These are phyloP conservation scores for Trichosurus vulpecula DNA, from an alignment of 2,797 vertebrate species.

Conservation along the genomic window DNA sequence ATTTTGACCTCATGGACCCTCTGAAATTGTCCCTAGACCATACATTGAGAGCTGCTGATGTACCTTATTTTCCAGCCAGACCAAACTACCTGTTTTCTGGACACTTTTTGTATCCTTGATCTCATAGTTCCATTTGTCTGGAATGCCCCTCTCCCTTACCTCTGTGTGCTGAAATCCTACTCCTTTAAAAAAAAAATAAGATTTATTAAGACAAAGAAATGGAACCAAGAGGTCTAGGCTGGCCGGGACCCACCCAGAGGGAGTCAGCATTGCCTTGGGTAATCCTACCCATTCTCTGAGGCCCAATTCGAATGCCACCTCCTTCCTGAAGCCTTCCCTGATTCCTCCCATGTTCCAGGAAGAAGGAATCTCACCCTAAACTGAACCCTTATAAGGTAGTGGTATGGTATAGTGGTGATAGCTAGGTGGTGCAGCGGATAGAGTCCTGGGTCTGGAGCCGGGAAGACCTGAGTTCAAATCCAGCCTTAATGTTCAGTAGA, in stretches of 20 bases:
- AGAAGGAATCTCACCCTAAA: background rate
- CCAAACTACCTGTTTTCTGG: background rate
- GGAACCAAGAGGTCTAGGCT: conserved; percentile 35
- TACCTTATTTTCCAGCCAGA: background rate
- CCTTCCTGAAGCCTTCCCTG: background rate
- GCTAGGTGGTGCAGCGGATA: background rate
- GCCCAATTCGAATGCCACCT: background rate
- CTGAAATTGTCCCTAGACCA: background rate
- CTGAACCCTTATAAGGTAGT: background rate
- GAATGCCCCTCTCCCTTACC: background rate
- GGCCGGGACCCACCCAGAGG: conserved; percentile 69
- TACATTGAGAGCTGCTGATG: background rate
- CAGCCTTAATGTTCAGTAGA: background rate
- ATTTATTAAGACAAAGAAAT: conserved; percentile 45
- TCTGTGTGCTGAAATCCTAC: background rate
- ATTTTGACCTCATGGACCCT: background rate
- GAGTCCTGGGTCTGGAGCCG: background rate
- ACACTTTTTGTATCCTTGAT: background rate
- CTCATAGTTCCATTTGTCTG: background rate
- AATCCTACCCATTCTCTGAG: background rate
- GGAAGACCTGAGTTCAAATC: background rate
- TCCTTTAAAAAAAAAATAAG: background rate
- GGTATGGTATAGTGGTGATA: background rate
- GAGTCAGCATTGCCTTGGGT: conserved; percentile 76
- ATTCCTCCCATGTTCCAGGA: background rate